Base-by-base conservation (phyloP, 2,888 invertebrate genomes). In the Cheilosia grossa region DNA sequence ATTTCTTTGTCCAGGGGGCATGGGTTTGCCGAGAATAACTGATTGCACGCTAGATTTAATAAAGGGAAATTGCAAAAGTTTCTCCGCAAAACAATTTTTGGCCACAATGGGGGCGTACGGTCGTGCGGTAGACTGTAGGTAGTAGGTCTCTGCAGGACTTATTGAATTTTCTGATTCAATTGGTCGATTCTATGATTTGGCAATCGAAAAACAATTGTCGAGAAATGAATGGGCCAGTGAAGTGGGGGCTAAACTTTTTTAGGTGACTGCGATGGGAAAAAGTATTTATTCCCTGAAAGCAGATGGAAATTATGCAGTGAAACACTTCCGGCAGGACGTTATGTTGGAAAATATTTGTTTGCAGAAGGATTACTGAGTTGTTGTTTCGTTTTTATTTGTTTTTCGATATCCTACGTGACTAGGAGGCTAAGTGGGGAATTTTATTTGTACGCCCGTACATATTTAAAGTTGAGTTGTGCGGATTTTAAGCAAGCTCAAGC, bases 21-120 rank as follows among this genome's bases (percentile, higher is more conserved):
- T 13, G 2, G n/a, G 13, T 7, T 7, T 4, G 9, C 13, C 17
- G 2, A 53, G 47, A 54, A 63, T 64, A 58, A 37, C 51, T 66
- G 51, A 80, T 80, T 80, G 80, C 74, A 83, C 69, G 58, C 63
- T 54, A 58, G 53, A 82, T 58, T 80, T 67, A 77, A 73, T 66
- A 72, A 74, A 74, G 30, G 69, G 53, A 83, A 75, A 80, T 83
- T 80, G 83, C 59, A 83, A 83, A 83, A 83, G 80, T 83, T 59
- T 64, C 63, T 51, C 63, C 64, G 47, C 64, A 58, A 51, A 74
- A 69, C 51, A 63, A 56, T 69, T 64, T 70, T 44, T 69, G 64
- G 70, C 83, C 64, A 74, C 82, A 70, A 80, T 64, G 69, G 24
- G 64, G 64, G 15, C 10, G 24, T 33, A 70, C 61, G 49, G 61